A percentile compares a stretch with the other conserved stretches of the same genome.
Conservation (phyloP, 2,113 vertebrate genomes). For the Recurvirostra avosetta region DNA sequence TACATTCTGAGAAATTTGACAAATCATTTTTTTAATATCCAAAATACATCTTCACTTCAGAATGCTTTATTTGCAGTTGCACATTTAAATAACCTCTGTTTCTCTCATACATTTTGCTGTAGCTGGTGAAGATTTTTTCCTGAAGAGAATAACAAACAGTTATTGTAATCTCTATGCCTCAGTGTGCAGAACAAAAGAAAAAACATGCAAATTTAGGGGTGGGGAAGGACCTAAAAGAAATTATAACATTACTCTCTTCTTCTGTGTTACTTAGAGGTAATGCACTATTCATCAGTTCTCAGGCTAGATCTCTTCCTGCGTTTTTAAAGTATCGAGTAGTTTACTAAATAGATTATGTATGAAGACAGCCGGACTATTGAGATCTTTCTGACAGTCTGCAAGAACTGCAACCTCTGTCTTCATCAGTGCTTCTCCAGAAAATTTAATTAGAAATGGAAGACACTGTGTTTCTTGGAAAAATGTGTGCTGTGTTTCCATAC, state of each 20-base stretch:
- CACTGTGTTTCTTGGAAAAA: neutral
- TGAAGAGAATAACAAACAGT: neutral
- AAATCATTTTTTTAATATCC: neutral
- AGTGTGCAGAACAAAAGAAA: neutral
- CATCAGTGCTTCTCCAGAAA: neutral
- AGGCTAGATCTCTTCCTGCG: neutral
- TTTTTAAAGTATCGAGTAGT: neutral
- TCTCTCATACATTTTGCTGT: neutral
- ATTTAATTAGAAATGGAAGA: neutral
- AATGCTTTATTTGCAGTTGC: neutral
- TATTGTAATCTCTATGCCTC: neutral
- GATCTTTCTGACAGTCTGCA: neutral
- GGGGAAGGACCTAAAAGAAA: neutral
- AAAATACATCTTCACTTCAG: neutral
- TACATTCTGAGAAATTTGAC: neutral
- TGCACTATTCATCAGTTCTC: neutral
- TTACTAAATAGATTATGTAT: neutral
- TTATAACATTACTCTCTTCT: neutral
- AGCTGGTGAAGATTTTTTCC: neutral
- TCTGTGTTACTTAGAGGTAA: neutral
- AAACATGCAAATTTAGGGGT: neutral
- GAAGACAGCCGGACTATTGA: neutral
- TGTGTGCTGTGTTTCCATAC: rapidly evolving
- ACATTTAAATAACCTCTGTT: neutral
- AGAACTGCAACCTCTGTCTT: neutral